A percentile compares a stretch with the other conserved stretches of the same genome.
phyloP scores from a whole-genome alignment of 2,113 vertebrate species.

The Isichthys henryi region DNA sequence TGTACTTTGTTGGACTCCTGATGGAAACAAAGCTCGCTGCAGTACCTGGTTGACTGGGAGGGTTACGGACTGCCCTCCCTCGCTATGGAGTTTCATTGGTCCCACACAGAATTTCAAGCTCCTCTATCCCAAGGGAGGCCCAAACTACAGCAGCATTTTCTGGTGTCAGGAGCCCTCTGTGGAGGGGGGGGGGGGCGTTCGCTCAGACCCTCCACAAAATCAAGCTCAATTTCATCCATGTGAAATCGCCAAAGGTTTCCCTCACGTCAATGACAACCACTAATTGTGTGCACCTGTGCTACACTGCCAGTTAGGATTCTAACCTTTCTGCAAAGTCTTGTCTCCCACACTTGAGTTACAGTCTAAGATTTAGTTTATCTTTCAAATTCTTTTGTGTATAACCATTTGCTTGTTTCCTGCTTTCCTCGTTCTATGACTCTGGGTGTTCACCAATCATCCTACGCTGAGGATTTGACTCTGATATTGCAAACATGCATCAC shows the following conservation, averaged over 20 bases:
- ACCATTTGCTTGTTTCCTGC: background rate
- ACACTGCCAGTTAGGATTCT: background rate
- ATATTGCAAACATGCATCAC: background rate
- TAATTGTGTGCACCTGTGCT: background rate
- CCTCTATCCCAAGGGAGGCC: background rate
- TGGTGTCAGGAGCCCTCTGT: background rate
- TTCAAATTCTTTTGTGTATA: background rate
- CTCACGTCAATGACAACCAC: background rate
- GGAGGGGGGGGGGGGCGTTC: background rate
- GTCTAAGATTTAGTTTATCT: background rate
- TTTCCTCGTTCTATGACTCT: background rate
- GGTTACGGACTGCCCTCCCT: background rate
- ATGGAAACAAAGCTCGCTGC: background rate
- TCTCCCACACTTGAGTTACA: background rate
- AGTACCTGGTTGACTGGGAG: background rate
- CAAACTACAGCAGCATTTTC: background rate
- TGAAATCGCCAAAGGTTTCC: background rate
- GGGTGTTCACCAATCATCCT: background rate
- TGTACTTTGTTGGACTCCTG: background rate
- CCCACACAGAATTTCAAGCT: background rate
- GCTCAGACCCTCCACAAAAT: background rate
- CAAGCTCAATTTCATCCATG: background rate
- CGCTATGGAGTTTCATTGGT: background rate
- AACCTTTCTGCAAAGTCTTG: background rate
- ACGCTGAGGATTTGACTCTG: background rate